These are phyloP conservation scores for Aspiorhynchus laticeps DNA, from an alignment of 2,113 vertebrate genomes.

Conservation along the genomic window DNA sequence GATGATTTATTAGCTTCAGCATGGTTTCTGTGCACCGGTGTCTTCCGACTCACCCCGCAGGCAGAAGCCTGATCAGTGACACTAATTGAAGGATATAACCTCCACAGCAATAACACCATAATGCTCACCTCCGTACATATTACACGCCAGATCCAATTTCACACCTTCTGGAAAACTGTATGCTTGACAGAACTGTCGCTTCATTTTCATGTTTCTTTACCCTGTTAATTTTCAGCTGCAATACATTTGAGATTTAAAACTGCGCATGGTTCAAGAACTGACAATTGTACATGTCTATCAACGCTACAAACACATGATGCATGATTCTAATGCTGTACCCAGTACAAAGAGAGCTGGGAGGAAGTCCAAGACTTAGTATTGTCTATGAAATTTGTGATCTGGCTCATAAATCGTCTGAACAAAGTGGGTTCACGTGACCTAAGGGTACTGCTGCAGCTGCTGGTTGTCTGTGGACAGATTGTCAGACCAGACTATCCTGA, in stretches of 20 bases:
- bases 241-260: conserved; percentile 6
- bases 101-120: conserved; percentile 21
- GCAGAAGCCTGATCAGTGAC: conserved; percentile 31
- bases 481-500: conserved; percentile 63
- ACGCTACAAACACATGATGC: background rate
- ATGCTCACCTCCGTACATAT: conserved; percentile 3
- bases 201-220: background rate
- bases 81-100: conserved; percentile 32
- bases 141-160: conserved; percentile 58
- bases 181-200: background rate
- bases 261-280: background rate
- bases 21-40: conserved; percentile 22
- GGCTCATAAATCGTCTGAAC: conserved; percentile 49
- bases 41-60: conserved; percentile 8
- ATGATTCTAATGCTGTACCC: background rate
- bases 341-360: background rate
- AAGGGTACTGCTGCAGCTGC: conserved; percentile 31
- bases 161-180: conserved; percentile 25
- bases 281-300: background rate
- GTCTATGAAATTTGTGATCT: conserved; percentile 43
- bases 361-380: background rate
- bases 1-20: conserved; percentile 40
- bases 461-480: conserved; percentile 64
- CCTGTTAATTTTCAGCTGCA: conserved; percentile 5
- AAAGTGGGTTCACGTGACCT: conserved; percentile 44